phyloP scores from a whole-genome alignment of 2,888 invertebrate species.

The Drosophila atripex region DNA sequence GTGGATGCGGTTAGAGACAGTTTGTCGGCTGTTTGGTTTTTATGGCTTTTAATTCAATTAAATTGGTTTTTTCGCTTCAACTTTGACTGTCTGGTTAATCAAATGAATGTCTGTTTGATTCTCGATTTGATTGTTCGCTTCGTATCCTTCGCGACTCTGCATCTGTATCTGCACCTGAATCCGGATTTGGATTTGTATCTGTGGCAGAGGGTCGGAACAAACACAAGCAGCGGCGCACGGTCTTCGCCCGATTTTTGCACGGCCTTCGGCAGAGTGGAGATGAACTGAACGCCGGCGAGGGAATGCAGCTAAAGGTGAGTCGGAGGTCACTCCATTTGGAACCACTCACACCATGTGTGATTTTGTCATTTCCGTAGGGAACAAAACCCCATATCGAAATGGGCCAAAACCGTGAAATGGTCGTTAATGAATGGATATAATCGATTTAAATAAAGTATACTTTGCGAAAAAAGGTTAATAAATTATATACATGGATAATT shows the following conservation, averaged over 20 bases:
- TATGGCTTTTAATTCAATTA: constrained; percentile 78
- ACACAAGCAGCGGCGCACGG: constrained; percentile 83
- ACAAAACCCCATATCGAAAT: neutral
- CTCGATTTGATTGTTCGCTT: constrained; percentile 60
- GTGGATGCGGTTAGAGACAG: constrained; percentile 50
- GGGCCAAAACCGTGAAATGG: neutral
- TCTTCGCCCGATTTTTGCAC: constrained; percentile 83
- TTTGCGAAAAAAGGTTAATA: neutral
- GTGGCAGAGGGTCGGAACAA: constrained; percentile 82
- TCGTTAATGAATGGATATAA: neutral
- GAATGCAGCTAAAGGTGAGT: constrained; percentile 84
- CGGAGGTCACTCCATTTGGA: constrained; percentile 16
- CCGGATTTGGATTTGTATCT: constrained; percentile 21
- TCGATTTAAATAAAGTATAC: neutral
- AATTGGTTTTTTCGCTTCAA: constrained; percentile 56
- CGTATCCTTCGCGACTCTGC: neutral
- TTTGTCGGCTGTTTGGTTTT: constrained; percentile 73
- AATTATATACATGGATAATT: neutral
- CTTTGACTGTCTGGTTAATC: constrained; percentile 51
- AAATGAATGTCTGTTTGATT: constrained; percentile 54
- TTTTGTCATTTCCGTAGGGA: constrained; percentile 27
- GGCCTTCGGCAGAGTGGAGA: constrained; percentile 83
- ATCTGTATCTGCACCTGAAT: neutral
- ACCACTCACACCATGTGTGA: constrained; percentile 10
- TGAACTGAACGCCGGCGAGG: constrained; percentile 83